Percentiles rank a stretch among this genome's conserved stretches.
phyloP scores from a whole-genome alignment of 2,113 vertebrate species.

The Caretta caretta region DNA sequence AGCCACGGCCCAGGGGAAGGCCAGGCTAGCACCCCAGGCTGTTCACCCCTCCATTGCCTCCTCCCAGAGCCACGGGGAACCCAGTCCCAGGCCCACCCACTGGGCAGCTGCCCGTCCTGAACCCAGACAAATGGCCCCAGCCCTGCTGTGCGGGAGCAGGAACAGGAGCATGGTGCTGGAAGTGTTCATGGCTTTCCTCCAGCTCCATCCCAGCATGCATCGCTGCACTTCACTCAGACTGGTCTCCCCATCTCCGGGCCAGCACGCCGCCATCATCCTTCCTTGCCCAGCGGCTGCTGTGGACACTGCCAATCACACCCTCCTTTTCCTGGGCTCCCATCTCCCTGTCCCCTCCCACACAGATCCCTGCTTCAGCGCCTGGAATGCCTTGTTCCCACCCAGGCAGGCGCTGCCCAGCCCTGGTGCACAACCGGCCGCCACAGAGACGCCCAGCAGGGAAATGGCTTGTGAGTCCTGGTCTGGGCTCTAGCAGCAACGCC shows the following conservation, averaged over 20 bases:
- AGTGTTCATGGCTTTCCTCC: not conserved
- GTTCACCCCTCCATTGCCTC: too few relatives aligned
- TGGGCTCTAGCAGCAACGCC: not conserved
- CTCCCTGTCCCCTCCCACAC: too few relatives aligned
- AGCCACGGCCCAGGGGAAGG: rapidly evolving
- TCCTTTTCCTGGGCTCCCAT: too few relatives aligned
- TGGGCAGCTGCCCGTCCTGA: too few relatives aligned
- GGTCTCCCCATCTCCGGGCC: not conserved
- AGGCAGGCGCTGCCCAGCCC: too few relatives aligned
- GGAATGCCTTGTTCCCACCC: too few relatives aligned
- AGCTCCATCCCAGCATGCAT: not conserved
- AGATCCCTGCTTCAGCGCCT: too few relatives aligned
- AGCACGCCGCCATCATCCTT: not conserved
- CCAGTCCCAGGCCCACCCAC: too few relatives aligned
- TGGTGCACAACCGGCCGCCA: not conserved
- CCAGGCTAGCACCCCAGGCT: not conserved
- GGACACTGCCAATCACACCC: too few relatives aligned
- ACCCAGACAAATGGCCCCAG: not conserved
- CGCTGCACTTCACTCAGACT: not conserved
- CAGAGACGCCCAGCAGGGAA: not conserved
- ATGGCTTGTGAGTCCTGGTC: not conserved
- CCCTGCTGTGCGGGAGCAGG: not conserved
- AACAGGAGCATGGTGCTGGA: too few relatives aligned
- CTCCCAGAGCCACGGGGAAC: too few relatives aligned
- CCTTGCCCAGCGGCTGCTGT: too few relatives aligned